These are phyloP conservation scores for Sternotherus odoratus DNA, from an alignment of 2,797 vertebrate species.

Conservation along the genomic window DNA sequence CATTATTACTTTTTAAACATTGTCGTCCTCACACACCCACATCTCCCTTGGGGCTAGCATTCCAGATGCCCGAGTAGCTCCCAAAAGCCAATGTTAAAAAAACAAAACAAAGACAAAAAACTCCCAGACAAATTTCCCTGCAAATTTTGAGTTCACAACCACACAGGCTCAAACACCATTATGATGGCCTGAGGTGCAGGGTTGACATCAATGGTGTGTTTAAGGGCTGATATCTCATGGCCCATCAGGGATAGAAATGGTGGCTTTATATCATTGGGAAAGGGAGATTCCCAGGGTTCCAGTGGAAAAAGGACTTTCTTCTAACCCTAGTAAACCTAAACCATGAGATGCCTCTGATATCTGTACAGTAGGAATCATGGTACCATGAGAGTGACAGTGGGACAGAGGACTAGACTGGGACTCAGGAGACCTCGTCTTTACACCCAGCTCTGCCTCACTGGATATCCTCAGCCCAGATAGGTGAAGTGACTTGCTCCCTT, in stretches of 20 bases:
- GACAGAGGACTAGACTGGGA: not conserved
- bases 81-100: not conserved
- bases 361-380: not conserved
- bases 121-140: not conserved
- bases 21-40: not conserved
- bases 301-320: not conserved
- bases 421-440: not conserved
- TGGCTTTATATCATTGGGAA: not conserved
- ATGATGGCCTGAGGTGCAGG: not conserved
- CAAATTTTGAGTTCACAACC: not conserved
- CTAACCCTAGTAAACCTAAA: not conserved
- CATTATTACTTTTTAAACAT: conserved; percentile 32
- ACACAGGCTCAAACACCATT: not conserved
- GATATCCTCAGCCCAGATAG: not conserved
- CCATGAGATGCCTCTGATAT: not conserved
- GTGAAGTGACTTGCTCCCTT: not conserved
- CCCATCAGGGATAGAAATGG: not conserved
- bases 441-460: not conserved
- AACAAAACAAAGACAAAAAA: not conserved
- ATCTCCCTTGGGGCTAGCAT: not conserved
- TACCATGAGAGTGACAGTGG: not conserved
- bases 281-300: not conserved
- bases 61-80: not conserved
- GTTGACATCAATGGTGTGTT: not conserved
- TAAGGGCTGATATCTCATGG: not conserved